phyloP scores from a whole-genome alignment of 2,888 invertebrate genomes.

The Tipula confusa region DNA sequence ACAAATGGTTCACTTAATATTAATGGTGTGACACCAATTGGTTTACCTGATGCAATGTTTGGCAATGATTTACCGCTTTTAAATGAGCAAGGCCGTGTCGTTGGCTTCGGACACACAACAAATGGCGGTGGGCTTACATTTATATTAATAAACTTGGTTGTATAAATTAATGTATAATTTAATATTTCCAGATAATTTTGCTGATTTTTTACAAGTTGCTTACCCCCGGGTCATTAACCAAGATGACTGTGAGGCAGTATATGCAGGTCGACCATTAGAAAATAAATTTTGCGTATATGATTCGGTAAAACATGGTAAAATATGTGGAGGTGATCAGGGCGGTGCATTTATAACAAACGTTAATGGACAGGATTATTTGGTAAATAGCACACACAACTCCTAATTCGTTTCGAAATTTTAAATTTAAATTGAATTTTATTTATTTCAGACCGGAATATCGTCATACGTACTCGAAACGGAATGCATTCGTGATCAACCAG shows the following conservation, averaged over 20 bases:
- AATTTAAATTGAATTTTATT: too few relatives aligned
- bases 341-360: neutral
- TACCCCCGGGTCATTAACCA: neutral
- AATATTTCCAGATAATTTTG: neutral
- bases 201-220: neutral
- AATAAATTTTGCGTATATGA: neutral
- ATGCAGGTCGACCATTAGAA: neutral
- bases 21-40: neutral
- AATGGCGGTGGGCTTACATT: neutral
- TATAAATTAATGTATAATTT: neutral
- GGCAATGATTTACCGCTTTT: neutral
- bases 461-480: neutral
- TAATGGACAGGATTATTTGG: neutral
- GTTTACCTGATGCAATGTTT: neutral
- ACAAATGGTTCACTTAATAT: neutral
- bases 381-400: too few relatives aligned
- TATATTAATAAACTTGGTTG: neutral
- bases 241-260: neutral
- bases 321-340: slow-evolving; percentile 15
- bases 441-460: neutral
- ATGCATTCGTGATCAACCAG: neutral
- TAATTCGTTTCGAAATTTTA: too few relatives aligned
- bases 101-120: neutral
- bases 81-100: neutral
- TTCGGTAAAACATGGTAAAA: neutral